Percentiles rank a stretch among this genome's conserved stretches.
These are phyloP conservation scores for human (Homo sapiens) DNA, from an alignment of 2,113 vertebrate species.

Conservation along the genomic window DNA sequence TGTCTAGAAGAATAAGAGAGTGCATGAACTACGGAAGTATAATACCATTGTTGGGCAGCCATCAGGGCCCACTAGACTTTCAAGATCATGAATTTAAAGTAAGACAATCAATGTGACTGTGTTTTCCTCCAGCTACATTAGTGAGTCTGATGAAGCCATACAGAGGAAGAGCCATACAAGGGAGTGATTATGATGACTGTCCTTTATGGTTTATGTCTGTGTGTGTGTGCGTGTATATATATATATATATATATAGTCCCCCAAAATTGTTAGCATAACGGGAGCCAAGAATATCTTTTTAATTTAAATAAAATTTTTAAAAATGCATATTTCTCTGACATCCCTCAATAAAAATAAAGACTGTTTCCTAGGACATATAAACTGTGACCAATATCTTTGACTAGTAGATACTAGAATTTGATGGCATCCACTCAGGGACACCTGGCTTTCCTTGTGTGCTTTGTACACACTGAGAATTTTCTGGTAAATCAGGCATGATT, in stretches of 20 bases:
- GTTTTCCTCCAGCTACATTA: neutral
- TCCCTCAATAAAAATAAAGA: neutral
- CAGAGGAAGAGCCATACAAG: neutral
- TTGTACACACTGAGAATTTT: neutral
- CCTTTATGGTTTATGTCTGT: neutral
- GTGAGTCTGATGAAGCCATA: neutral
- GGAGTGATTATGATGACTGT: neutral
- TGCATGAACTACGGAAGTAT: neutral
- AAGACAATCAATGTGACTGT: neutral
- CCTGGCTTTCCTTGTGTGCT: neutral
- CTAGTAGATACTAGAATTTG: neutral
- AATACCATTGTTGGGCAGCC: neutral
- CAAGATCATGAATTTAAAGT: neutral
- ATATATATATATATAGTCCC: neutral
- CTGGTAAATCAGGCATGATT: neutral
- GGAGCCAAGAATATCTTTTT: neutral
- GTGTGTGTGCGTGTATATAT: neutral
- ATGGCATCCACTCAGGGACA: neutral
- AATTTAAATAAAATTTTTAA: neutral
- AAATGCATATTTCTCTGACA: neutral
- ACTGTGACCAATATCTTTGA: neutral
- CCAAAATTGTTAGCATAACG: neutral
- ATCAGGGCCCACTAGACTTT: neutral
- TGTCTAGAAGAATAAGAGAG: neutral
- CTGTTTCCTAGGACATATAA: neutral